Percentiles rank a stretch among this genome's conserved stretches.
Evolutionary conservation across 2,113 vertebrate species (phyloP).

Genomic region (Heptranchias perlo): DNA sequence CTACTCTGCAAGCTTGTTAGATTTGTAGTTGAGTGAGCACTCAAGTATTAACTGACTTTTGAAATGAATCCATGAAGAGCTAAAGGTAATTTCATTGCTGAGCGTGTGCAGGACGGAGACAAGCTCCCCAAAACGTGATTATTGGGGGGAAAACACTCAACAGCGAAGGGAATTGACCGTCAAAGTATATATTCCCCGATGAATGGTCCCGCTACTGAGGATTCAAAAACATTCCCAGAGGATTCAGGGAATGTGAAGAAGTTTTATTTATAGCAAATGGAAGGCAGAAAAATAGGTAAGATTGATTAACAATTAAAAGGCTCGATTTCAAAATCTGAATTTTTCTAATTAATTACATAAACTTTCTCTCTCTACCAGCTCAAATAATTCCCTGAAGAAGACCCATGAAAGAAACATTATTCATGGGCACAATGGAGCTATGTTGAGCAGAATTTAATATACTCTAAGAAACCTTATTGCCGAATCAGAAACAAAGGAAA

Average conservation of each 20-base stretch:
- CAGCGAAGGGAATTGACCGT: not conserved
- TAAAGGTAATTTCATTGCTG: not conserved
- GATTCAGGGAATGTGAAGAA: not conserved
- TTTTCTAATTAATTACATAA: not conserved
- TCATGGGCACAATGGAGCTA: not conserved
- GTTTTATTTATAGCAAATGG: not conserved
- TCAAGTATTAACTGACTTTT: not conserved
- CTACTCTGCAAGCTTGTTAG: not conserved
- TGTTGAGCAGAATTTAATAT: not conserved
- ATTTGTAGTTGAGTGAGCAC: not conserved
- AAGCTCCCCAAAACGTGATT: not conserved
- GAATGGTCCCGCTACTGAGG: not conserved
- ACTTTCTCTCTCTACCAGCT: not conserved
- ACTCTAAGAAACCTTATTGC: not conserved
- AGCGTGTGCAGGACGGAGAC: not conserved
- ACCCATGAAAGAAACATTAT: not conserved
- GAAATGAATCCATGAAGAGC: not conserved
- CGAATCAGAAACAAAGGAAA: not conserved
- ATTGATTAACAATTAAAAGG: conserved; percentile 29
- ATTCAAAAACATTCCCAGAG: not conserved
- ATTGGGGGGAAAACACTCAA: not conserved
- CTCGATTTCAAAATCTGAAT: not conserved
- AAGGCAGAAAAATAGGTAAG: not conserved
- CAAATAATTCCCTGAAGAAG: not conserved
- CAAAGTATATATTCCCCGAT: not conserved